Evolutionary conservation across 1,140 invertebrate genomes (phyloP), one percentile per base, ranked within the genome.

Genomic region (Drosophila bifasciata): DNA sequence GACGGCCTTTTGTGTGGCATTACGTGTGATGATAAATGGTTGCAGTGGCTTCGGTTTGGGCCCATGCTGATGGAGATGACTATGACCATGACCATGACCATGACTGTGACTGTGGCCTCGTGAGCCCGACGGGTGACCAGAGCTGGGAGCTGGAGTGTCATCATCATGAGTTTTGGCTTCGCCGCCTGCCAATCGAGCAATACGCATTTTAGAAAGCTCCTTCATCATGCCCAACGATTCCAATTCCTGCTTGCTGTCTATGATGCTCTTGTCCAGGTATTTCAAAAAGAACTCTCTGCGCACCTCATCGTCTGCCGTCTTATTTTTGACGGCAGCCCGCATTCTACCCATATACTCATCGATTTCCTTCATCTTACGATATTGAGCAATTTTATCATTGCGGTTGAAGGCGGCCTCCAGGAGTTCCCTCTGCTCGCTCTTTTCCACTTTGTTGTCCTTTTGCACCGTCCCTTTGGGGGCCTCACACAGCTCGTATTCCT

Each of bases 11-110:
- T 99, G 98, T 0, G 96, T 64, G 39, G 94, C 94, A 92, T 98
- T 96, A 79, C 95, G 95, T 0, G 98, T 98, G 25, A 99, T 97
- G 50, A 99, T 98, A 63, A 99, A 96, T 0, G 98, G 97, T 91
- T 95, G 95, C n/a, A 98, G 88, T 5, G 95, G 94, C n/a, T 91
- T 88, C 16, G 89, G 67, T 45, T 92, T 69, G 13, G 92, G 2
- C 43, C 44, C 39, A 2, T 43, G 51, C 9, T 70, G 68, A 44
- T 76, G 57, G 49, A 80, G 63, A 21, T 73, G 62, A 0, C 57
- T 49, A 41, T 70, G 57, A 1, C 62, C 68, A 2, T 43, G 32
- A 5, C 11, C 32, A 25, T 25, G 23, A 1, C 62, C 68, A 2
- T 43, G 32, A 5, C 11, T 11, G 7, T 25, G 23, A 25, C 28